Evolutionary conservation across 1,140 invertebrate species (phyloP).

Genomic region (Hyles vespertilio): DNA sequence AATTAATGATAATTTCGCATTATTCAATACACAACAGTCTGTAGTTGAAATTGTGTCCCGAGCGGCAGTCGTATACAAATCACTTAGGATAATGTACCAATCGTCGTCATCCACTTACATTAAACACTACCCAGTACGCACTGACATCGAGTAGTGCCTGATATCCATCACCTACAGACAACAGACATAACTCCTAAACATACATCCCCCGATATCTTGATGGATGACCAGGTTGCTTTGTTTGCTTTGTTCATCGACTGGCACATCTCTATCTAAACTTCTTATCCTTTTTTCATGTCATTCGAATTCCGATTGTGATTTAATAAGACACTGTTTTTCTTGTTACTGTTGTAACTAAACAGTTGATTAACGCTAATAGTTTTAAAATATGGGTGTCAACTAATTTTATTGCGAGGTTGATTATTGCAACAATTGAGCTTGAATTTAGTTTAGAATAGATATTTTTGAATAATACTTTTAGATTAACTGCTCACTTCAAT

Average conservation of each 20-base stretch:
- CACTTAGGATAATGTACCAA: slow-evolving; percentile 1
- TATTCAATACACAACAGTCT: slow-evolving; percentile 58
- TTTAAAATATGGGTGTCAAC: slow-evolving; percentile 13
- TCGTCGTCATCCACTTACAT: slow-evolving; percentile 19
- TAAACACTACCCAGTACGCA: slow-evolving; percentile 20
- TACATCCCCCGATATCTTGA: slow-evolving; percentile 20
- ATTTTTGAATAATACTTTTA: background rate
- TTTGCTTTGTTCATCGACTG: slow-evolving; percentile 53
- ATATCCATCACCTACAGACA: slow-evolving; percentile 21
- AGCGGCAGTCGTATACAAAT: background rate
- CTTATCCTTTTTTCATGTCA: slow-evolving; percentile 53
- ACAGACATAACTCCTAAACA: too few relatives aligned
- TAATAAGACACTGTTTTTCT: slow-evolving; percentile 56
- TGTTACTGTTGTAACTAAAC: slow-evolving; percentile 69
- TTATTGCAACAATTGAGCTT: background rate
- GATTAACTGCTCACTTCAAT: too few relatives aligned
- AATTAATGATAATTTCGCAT: slow-evolving; percentile 68
- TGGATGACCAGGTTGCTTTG: slow-evolving; percentile 39
- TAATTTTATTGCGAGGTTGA: slow-evolving; percentile 2
- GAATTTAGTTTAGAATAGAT: background rate
- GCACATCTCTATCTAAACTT: slow-evolving; percentile 53
- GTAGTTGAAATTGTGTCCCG: slow-evolving; percentile 9
- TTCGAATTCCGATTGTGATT: slow-evolving; percentile 47
- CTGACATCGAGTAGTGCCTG: slow-evolving; percentile 23
- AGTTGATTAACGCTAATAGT: slow-evolving; percentile 64